phyloP scores from a whole-genome alignment of 2,797 vertebrate genomes.

The Gallirallus australis region DNA sequence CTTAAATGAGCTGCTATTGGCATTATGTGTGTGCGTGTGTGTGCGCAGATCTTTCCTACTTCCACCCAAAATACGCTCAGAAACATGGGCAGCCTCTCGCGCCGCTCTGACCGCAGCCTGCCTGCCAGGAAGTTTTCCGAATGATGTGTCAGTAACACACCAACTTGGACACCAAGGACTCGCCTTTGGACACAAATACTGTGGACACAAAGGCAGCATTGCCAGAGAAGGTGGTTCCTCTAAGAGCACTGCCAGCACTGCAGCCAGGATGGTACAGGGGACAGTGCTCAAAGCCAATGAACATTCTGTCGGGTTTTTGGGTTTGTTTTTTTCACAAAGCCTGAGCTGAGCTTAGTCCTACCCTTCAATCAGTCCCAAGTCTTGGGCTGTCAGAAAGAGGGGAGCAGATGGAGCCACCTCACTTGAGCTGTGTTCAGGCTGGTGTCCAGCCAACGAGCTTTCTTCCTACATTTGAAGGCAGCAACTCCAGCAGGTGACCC shows the following conservation, averaged over 20 bases:
- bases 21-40: not conserved
- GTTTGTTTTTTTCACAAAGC: not conserved
- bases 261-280: not conserved
- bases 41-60: not conserved
- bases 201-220: not conserved
- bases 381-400: not conserved
- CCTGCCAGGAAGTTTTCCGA: not conserved
- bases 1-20: not conserved
- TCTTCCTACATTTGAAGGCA: not conserved
- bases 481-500: not conserved
- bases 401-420: not conserved
- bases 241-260: not conserved
- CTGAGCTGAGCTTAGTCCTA: not conserved
- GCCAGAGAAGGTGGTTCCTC: not conserved
- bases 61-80: not conserved
- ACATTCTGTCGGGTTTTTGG: no score
- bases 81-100: not conserved
- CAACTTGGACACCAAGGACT: not conserved
- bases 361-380: not conserved
- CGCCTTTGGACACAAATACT: not conserved
- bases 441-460: not conserved
- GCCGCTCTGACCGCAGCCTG: not conserved
- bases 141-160: not conserved
- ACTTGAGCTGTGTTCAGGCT: not conserved
- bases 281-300: not conserved